phyloP scores from a whole-genome alignment of 2,888 invertebrate genomes.

The Nymphalis urticae region DNA sequence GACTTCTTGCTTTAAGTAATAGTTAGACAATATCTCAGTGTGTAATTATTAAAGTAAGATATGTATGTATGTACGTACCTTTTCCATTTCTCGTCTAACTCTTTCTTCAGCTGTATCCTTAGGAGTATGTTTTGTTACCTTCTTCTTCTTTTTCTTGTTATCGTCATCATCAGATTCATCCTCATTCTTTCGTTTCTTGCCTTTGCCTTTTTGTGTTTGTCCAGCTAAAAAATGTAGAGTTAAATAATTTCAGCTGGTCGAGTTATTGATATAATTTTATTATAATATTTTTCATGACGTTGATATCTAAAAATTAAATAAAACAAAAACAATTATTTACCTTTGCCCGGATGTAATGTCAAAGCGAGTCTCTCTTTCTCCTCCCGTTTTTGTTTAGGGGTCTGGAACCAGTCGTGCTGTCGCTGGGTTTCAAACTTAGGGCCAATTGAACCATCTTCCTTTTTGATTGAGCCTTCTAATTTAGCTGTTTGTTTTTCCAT shows the following conservation, averaged over 20 bases:
- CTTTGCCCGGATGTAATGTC: constrained; percentile 61
- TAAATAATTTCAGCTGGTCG: background rate
- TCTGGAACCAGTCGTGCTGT: constrained; percentile 92
- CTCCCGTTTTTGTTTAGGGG: constrained; percentile 87
- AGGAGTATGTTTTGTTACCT: constrained; percentile 66
- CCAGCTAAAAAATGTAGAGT: constrained; percentile 39
- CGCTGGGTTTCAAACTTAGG: constrained; percentile 65
- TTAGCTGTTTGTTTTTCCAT: constrained; percentile 92
- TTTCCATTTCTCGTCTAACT: constrained; percentile 83
- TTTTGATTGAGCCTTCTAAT: constrained; percentile 67
- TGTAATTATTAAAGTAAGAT: background rate
- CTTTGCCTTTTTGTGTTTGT: constrained; percentile 59
- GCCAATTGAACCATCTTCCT: constrained; percentile 59
- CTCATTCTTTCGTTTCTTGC: constrained; percentile 65
- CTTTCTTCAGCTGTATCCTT: constrained; percentile 84
- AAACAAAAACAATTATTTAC: constrained; percentile 43
- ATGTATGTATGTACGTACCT: constrained; percentile 57
- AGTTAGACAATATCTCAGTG: too few relatives aligned
- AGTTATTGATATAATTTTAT: too few relatives aligned
- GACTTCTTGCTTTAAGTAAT: too few relatives aligned
- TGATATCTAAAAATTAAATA: background rate
- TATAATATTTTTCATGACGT: too few relatives aligned
- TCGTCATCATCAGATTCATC: constrained; percentile 59
- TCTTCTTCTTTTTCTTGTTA: constrained; percentile 63
- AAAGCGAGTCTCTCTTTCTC: constrained; percentile 86